Evolutionary conservation across 2,888 invertebrate species (phyloP), one percentile per base, ranked within the genome.

Genomic region (Pyrrhia umbra): DNA sequence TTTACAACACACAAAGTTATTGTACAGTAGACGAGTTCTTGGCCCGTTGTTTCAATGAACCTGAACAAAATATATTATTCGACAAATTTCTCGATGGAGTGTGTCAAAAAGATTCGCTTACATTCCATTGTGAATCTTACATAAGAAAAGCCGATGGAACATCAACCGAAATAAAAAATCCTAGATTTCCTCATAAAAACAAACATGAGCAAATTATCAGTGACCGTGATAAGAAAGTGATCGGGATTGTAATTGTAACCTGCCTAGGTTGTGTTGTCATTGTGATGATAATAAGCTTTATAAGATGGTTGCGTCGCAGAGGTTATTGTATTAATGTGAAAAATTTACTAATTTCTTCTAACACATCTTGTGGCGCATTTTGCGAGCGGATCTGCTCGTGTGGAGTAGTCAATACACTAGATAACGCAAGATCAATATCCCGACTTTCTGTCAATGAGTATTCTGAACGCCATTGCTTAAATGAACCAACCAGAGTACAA

Each of bases 11-110:
- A 56, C 95, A 96, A 51, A 97, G 96, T 83, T 96, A 94, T 79
- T 97, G 97, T 83, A 94, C 95, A 0, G 95, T 97, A 0, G 95
- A 95, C 60, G 90, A 95, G 61, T 88, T 95, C 42, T 89, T 97
- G 18, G 96, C 96, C 3, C 91, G 93, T 40, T 97, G 97, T 83
- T 96, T 96, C 82, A 96, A 96, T 66, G 92, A 96, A 6, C 95
- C 95, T 0, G 95, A 96, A 75, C 96, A 96, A 45, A 96, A 96
- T 64, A 95, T 97, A 84, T 87, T 95, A 57, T 95, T 97, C 82
- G 85, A 93, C 42, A 96, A 96, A 77, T 97, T 96, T 82, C 95
- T 96, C 0, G 93, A 95, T 42, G 89, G 95, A 45, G 95, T 96
- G 15, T 97, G 97, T 79, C 93, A 88, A 4, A 92, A 92, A 6